Percentiles rank a stretch among this genome's conserved stretches.
Conservation (phyloP, 2,797 vertebrate genomes). For the Chrysocyon brachyurus region DNA sequence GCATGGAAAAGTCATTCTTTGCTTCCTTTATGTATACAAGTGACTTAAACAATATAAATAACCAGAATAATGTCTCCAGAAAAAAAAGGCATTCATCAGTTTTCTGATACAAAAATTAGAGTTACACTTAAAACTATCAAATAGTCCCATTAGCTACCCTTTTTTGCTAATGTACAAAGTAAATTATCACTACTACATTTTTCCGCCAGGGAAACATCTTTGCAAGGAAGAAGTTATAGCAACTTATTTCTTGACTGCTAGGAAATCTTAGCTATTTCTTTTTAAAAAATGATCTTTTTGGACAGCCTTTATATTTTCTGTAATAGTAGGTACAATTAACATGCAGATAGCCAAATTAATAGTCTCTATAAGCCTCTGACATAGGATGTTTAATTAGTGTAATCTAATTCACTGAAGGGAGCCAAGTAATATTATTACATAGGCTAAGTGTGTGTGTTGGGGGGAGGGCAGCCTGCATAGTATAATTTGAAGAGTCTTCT, state of each 20-base stretch:
- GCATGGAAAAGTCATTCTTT: constrained; percentile 70
- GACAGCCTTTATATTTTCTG: not conserved
- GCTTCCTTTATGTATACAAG: constrained; percentile 62
- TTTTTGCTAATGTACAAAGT: not conserved
- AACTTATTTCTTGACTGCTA: not conserved
- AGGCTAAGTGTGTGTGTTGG: not conserved
- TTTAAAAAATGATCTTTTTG: not conserved
- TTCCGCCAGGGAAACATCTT: not conserved
- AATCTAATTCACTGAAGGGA: not conserved
- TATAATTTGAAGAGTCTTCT: not conserved
- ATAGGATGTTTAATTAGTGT: not conserved
- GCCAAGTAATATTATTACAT: not conserved
- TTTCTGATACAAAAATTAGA: constrained; percentile 70
- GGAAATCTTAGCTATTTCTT: not conserved
- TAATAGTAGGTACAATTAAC: not conserved
- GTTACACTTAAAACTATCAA: constrained; percentile 19
- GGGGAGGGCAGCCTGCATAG: rapidly evolving
- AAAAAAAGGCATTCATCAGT: constrained; percentile 60
- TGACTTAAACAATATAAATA: constrained; percentile 74
- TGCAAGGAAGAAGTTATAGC: not conserved
- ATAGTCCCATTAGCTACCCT: not conserved
- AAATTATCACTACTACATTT: not conserved
- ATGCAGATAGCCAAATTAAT: not conserved
- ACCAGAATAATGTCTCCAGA: constrained; percentile 39
- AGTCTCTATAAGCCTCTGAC: not conserved